Conservation (phyloP, 2,797 vertebrate genomes). For the Oreortyx pictus region DNA sequence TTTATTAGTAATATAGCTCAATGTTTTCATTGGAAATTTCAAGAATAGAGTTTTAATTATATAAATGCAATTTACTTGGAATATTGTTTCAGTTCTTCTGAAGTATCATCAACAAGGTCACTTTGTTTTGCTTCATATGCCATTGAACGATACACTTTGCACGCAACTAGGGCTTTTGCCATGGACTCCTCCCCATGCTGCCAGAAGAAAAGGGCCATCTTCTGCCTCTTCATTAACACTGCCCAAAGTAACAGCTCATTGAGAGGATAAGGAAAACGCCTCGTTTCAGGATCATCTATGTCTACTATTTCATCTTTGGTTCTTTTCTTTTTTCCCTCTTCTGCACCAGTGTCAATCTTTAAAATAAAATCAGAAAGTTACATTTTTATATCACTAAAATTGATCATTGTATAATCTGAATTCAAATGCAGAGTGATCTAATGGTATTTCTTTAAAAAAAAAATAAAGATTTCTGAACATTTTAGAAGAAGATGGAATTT, state of each 20-base stretch:
- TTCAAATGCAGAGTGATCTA: background rate
- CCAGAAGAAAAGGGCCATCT: slow-evolving; percentile 99
- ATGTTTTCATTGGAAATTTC: background rate
- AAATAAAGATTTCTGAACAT: background rate
- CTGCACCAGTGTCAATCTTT: slow-evolving; percentile 87
- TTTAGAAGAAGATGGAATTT: slow-evolving; percentile 8
- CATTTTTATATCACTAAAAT: background rate
- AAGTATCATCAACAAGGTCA: slow-evolving; percentile 97
- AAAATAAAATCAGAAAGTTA: background rate
- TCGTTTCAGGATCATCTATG: slow-evolving; percentile 96
- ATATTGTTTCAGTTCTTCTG: slow-evolving; percentile 95
- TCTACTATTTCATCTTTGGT: slow-evolving; percentile 98
- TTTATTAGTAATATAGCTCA: fast-evolving
- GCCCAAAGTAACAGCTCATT: slow-evolving; percentile 98
- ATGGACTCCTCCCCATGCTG: slow-evolving; percentile 98
- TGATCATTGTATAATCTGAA: background rate
- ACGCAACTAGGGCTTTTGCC: slow-evolving; percentile 98
- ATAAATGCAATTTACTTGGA: slow-evolving; percentile 85
- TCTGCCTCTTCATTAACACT: slow-evolving; percentile 97
- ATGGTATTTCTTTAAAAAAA: background rate
- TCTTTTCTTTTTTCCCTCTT: slow-evolving; percentile 93
- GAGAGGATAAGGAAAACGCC: slow-evolving; percentile 95
- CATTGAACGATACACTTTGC: slow-evolving; percentile 96
- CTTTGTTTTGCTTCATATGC: slow-evolving; percentile 98
- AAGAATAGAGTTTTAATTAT: background rate